phyloP scores from a whole-genome alignment of 2,888 invertebrate genomes.

The Hirtodrosophila duncani region DNA sequence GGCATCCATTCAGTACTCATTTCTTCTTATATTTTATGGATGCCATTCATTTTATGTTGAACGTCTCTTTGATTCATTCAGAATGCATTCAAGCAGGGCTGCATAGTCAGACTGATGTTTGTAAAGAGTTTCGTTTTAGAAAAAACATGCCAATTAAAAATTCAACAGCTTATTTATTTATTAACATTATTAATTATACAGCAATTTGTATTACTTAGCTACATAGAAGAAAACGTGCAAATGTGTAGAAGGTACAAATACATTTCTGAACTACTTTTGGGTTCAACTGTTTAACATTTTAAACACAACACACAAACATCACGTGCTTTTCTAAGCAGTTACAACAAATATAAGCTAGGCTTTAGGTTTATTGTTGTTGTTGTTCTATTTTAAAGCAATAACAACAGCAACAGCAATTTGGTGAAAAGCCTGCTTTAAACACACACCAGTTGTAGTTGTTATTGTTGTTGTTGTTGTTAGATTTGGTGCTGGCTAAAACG shows the following conservation, averaged over 20 bases:
- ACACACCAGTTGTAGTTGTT: constrained; percentile 54
- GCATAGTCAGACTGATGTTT: too few relatives aligned
- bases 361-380: constrained; percentile 25
- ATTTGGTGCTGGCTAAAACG: constrained; percentile 70
- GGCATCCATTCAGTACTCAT: too few relatives aligned
- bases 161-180: constrained; percentile 1
- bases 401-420: constrained; percentile 29
- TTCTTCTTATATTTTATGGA: too few relatives aligned
- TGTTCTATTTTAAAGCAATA: background rate
- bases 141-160: constrained; percentile 50
- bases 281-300: constrained; percentile 16
- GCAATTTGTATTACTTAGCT: too few relatives aligned
- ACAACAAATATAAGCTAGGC: constrained; percentile 29
- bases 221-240: constrained; percentile 28
- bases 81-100: too few relatives aligned
- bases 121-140: too few relatives aligned
- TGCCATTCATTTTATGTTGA: too few relatives aligned
- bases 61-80: too few relatives aligned
- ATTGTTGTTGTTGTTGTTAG: constrained; percentile 36
- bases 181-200: too few relatives aligned
- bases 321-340: constrained; percentile 41
- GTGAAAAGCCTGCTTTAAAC: constrained; percentile 21
- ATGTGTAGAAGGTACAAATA: constrained; percentile 1
- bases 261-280: constrained; percentile 15
- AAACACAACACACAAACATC: constrained; percentile 22